Evolutionary conservation across 2,888 invertebrate genomes (phyloP).

Genomic region (Himalopsyche kuldschensis): DNA sequence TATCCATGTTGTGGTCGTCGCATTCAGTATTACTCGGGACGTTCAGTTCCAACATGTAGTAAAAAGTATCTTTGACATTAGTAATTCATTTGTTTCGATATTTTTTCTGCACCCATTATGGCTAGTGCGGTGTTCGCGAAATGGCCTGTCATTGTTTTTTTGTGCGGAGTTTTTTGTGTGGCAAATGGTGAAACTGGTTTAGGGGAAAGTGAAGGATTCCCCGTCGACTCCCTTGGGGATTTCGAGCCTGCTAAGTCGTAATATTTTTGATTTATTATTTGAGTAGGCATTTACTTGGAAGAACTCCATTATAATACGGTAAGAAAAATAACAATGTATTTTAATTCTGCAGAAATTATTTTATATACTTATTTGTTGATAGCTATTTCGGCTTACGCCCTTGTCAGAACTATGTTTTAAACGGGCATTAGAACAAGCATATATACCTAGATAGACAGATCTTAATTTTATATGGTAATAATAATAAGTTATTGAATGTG

Average conservation of each 20-base stretch:
- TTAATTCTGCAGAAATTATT: no score
- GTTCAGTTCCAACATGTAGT: not conserved
- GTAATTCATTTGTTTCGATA: not conserved
- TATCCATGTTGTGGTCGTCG: not conserved
- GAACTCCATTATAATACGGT: no score
- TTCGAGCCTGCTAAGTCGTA: constrained; percentile 34
- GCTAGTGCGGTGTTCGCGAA: not conserved
- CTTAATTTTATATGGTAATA: no score
- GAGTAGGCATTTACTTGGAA: no score
- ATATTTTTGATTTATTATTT: not conserved
- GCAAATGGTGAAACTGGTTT: not conserved
- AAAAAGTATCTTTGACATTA: not conserved
- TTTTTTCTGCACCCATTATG: not conserved
- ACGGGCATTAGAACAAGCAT: no score
- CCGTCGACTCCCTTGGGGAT: constrained; percentile 33
- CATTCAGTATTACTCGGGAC: not conserved
- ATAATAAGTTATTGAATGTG: no score
- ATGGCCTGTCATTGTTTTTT: not conserved
- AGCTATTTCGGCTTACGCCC: no score
- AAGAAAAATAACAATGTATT: no score
- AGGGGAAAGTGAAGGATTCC: constrained; percentile 18
- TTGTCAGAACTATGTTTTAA: no score
- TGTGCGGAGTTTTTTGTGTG: not conserved
- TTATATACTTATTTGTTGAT: no score
- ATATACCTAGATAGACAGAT: no score